Evolutionary conservation across 2,797 vertebrate species (phyloP), one percentile per base, ranked within the genome.

Genomic region (Leptatherina wallacei): DNA sequence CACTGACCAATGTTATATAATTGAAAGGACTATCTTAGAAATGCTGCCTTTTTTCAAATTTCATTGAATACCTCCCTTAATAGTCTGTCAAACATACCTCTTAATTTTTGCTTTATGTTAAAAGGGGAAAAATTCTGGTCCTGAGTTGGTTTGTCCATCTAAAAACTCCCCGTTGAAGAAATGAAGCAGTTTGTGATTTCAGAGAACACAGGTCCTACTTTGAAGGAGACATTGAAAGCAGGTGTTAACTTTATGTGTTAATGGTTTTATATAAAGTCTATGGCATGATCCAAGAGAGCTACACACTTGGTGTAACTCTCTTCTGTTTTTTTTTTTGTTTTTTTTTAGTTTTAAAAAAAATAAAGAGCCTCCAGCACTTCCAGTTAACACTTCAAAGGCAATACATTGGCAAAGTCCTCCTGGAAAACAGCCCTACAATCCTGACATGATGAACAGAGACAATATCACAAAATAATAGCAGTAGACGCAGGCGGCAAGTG

Each of bases 331-430:
- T n/a, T 57, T 49, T 64, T 54, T 57, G 1, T 27, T 27, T 27
- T 73, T 74, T 62, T 75, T 32, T 13, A 18, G 22, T 27, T 24
- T 68, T 76, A 72, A 73, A 78, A 35, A 83, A 91, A 89, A 91
- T 82, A 91, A 93, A 93, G 80, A 92, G 86, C 88, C 84, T 82
- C 82, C 86, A 88, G 88, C 78, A 54, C 69, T 77, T 85, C 70
- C 80, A 80, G 92, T 94, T 94, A 93, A 87, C 88, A 94, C 89
- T 90, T 93, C 89, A 93, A 93, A 93, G 83, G 70, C 65, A 44
- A 68, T 49, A 71, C 11, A 35, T 85, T 92, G 89, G 89, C 84
- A 67, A 72, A 73, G 71, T 78, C 69, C 64, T 88, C 72, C 76
- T 86, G 88, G 84, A 88, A 78, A 78, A 44, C 35, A 90, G 77